Percentiles rank a stretch among this genome's conserved stretches.
Evolutionary conservation across 1,140 invertebrate genomes (phyloP).

Genomic region (Magallana gigas): DNA sequence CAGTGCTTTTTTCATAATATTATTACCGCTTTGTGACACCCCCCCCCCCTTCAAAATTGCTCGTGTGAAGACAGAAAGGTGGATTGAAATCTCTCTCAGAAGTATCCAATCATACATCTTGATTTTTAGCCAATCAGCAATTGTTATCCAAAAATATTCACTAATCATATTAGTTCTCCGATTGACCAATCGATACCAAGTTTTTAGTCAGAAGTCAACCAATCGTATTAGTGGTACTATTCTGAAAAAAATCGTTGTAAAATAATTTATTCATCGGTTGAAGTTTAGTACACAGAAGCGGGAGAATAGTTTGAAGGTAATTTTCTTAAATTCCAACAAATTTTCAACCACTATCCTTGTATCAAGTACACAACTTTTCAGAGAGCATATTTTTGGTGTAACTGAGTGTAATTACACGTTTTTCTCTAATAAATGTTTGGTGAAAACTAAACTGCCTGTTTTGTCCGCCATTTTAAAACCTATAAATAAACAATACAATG

Average conservation of each 20-base stretch:
- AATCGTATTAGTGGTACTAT: neutral
- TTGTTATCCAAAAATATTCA: neutral
- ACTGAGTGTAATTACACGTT: no score
- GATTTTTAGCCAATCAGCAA: neutral
- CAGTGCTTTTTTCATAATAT: no score
- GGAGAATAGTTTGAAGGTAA: no score
- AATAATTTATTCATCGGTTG: neutral
- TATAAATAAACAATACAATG: neutral
- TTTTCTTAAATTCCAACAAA: no score
- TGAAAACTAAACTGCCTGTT: no score
- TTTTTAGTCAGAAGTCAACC: neutral
- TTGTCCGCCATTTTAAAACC: neutral
- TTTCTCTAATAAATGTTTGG: no score
- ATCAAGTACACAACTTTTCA: no score
- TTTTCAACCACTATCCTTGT: no score
- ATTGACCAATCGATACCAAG: slow-evolving; percentile 12
- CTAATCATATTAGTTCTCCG: neutral
- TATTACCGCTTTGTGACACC: neutral
- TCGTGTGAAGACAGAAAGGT: neutral
- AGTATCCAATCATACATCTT: no score
- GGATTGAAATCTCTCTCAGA: neutral
- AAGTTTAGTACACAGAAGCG: no score
- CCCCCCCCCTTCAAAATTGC: neutral
- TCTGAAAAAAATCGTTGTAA: neutral
- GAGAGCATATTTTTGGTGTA: no score